A percentile compares a stretch with the other conserved stretches of the same genome.
These are phyloP conservation scores for Anseranas semipalmata DNA, from an alignment of 2,113 vertebrate genomes.

Conservation along the genomic window DNA sequence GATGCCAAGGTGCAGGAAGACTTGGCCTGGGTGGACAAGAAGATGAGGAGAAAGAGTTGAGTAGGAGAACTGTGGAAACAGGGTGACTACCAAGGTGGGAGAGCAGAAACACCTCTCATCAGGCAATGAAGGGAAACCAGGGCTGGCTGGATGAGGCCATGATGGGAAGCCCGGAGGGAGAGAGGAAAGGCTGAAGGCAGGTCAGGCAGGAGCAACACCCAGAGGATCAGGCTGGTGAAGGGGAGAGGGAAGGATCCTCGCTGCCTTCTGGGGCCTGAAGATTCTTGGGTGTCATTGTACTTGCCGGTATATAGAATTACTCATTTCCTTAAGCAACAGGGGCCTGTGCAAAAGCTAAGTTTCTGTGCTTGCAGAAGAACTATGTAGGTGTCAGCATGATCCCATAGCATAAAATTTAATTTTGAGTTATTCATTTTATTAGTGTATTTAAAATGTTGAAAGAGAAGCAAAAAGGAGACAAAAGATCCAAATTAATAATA, in stretches of 20 bases:
- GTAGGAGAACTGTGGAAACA: not conserved
- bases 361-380: not conserved
- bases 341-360: not conserved
- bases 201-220: fast-evolving
- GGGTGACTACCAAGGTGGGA: fast-evolving
- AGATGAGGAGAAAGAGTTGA: not conserved
- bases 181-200: not conserved
- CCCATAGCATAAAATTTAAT: not conserved
- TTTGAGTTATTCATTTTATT: not conserved
- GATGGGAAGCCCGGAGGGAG: not conserved
- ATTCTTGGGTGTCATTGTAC: not conserved
- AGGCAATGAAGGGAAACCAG: not conserved
- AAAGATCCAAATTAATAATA: not conserved
- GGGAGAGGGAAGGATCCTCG: fast-evolving
- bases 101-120: not conserved
- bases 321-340: not conserved
- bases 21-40: not conserved
- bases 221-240: not conserved
- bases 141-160: not conserved
- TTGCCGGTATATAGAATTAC: not conserved
- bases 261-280: not conserved
- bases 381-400: not conserved
- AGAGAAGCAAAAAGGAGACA: not conserved
- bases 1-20: not conserved
- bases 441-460: not conserved